Evolutionary conservation across 2,888 invertebrate species (phyloP).

Genomic region (Seira ritae): DNA sequence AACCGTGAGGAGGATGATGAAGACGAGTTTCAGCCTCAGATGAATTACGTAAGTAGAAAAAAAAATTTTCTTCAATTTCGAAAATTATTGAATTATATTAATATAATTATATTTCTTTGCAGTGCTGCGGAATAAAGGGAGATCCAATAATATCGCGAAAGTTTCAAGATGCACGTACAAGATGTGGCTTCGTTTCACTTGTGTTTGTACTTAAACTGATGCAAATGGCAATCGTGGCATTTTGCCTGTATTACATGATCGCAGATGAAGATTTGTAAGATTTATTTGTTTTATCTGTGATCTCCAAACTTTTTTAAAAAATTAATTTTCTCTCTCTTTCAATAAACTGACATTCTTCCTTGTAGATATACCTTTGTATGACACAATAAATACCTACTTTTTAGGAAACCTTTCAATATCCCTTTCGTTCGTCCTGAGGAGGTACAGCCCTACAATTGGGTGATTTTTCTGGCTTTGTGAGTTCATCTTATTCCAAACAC

Average conservation of each 20-base stretch:
- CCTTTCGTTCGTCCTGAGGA: constrained; percentile 48
- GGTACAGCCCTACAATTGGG: constrained; percentile 64
- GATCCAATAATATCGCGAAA: constrained; percentile 51
- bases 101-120: constrained; percentile 13
- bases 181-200: constrained; percentile 58
- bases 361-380: background rate
- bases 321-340: too few species aligned
- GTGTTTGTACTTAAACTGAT: constrained; percentile 57
- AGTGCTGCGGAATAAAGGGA: constrained; percentile 60
- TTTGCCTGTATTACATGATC: constrained; percentile 57
- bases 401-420: constrained; percentile 54
- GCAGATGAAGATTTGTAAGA: constrained; percentile 62
- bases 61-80: background rate
- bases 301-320: background rate
- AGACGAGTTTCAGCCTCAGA: constrained; percentile 55
- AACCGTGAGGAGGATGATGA: constrained; percentile 52
- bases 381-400: constrained; percentile 9
- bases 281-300: constrained; percentile 11
- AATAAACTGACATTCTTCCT: too few species aligned
- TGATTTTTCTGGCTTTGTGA: constrained; percentile 62
- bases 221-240: constrained; percentile 42
- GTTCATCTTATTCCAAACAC: constrained; percentile 9
- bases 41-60: constrained; percentile 55
- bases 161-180: constrained; percentile 48
- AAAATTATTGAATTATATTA: background rate